phyloP scores from a whole-genome alignment of 2,888 invertebrate genomes.

The Tenthredo distinguenda region DNA sequence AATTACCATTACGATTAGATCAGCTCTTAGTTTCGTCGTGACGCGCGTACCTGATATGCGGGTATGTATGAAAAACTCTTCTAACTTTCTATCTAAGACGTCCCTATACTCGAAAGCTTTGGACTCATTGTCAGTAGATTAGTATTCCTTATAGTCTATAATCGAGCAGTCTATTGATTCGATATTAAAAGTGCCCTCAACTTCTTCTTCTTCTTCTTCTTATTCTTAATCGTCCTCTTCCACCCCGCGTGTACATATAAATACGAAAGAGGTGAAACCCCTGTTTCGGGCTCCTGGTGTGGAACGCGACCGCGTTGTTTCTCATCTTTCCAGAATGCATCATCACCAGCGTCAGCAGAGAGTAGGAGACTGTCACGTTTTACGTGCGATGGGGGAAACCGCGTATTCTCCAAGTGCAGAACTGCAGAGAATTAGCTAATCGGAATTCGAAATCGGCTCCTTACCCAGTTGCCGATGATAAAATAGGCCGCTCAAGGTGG shows the following conservation, averaged over 20 bases:
- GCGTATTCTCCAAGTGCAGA: not conserved
- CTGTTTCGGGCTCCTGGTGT: not conserved
- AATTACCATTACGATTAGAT: not conserved
- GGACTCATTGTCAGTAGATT: not conserved
- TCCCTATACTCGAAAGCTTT: not conserved
- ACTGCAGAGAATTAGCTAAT: not conserved
- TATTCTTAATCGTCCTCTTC: not conserved
- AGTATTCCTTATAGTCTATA: not conserved
- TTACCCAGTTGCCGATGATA: not conserved
- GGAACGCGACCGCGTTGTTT: slow-evolving; percentile 16
- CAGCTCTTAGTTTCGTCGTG: slow-evolving; percentile 12
- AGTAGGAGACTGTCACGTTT: not conserved
- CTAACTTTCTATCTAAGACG: not conserved
- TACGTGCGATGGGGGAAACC: not conserved
- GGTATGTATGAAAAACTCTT: not conserved
- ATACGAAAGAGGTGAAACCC: not conserved
- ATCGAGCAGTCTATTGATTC: slow-evolving; percentile 2
- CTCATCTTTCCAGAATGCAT: slow-evolving; percentile 24
- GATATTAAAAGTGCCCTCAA: not conserved
- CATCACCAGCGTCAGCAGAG: not conserved
- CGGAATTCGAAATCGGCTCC: not conserved
- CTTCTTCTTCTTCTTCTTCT: not conserved
- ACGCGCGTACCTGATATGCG: slow-evolving; percentile 8
- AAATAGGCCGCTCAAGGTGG: slow-evolving; percentile 5
- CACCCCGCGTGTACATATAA: not conserved